Percentiles rank a stretch among this genome's conserved stretches.
phyloP scores from a whole-genome alignment of 2,797 vertebrate genomes.

The Microctenopoma lineatum region DNA sequence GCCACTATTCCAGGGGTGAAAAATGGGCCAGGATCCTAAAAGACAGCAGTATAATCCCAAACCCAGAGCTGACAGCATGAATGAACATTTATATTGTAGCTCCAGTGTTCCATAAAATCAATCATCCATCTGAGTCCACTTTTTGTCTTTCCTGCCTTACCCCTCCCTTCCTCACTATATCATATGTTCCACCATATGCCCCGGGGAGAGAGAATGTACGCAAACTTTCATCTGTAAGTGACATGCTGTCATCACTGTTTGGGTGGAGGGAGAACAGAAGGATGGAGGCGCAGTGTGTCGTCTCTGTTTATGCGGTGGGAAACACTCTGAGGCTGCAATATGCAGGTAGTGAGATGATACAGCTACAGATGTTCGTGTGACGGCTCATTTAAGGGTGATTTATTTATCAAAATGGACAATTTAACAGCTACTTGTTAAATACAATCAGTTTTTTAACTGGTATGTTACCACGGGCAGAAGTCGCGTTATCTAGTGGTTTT shows the following conservation, averaged over 20 bases:
- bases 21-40: constrained; percentile 25
- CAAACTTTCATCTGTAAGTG: constrained; percentile 61
- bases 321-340: background rate
- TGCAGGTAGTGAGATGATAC: background rate
- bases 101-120: constrained; percentile 58
- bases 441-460: background rate
- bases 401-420: background rate
- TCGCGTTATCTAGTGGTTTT: constrained; percentile 18
- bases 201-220: constrained; percentile 36
- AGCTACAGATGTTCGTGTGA: background rate
- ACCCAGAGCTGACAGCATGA: constrained; percentile 39
- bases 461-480: background rate
- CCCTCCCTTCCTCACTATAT: constrained; percentile 63
- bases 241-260: constrained; percentile 56
- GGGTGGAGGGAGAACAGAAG: constrained; percentile 52
- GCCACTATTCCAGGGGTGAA: constrained; percentile 15
- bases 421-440: background rate
- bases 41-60: constrained; percentile 35
- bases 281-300: constrained; percentile 18
- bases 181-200: constrained; percentile 59
- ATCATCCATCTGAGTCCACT: constrained; percentile 55
- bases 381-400: background rate
- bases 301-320: constrained; percentile 33
- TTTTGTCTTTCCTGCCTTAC: constrained; percentile 49
- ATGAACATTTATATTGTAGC: constrained; percentile 41